A percentile compares a stretch with the other conserved stretches of the same genome.
Evolutionary conservation across 2,113 vertebrate species (phyloP).

Genomic region (Ivindomyrus marchei): DNA sequence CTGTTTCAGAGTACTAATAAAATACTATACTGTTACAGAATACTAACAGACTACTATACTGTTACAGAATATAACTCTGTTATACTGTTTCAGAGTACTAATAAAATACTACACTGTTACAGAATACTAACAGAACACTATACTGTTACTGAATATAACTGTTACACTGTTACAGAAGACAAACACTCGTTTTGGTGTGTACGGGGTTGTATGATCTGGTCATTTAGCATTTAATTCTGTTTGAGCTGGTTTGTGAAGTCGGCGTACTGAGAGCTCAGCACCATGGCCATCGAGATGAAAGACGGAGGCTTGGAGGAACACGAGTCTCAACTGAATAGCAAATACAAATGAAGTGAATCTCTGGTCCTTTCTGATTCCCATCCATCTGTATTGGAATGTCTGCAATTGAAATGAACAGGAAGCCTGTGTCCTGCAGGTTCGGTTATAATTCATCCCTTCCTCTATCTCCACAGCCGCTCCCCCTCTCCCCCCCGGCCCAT

Average conservation of each 20-base stretch:
- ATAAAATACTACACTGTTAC: no score
- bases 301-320: neutral
- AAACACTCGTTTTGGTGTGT: neutral
- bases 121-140: neutral
- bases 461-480: constrained; percentile 35
- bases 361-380: neutral
- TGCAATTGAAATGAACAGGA: constrained; percentile 39
- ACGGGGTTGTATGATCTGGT: neutral
- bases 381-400: constrained; percentile 23
- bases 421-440: constrained; percentile 52
- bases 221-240: neutral
- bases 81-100: neutral
- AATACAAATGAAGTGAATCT: neutral
- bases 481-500: constrained; percentile 42
- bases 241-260: neutral
- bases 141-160: neutral
- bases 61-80: no score
- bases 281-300: neutral
- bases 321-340: neutral
- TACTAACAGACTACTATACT: no score
- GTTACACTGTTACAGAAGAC: neutral
- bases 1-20: no score
- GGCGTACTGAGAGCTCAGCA: neutral
- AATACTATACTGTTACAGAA: no score
- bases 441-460: constrained; percentile 38